These are phyloP conservation scores for Diploscapter pachys DNA, from an alignment of 1,140 invertebrate species.

Conservation along the genomic window DNA sequence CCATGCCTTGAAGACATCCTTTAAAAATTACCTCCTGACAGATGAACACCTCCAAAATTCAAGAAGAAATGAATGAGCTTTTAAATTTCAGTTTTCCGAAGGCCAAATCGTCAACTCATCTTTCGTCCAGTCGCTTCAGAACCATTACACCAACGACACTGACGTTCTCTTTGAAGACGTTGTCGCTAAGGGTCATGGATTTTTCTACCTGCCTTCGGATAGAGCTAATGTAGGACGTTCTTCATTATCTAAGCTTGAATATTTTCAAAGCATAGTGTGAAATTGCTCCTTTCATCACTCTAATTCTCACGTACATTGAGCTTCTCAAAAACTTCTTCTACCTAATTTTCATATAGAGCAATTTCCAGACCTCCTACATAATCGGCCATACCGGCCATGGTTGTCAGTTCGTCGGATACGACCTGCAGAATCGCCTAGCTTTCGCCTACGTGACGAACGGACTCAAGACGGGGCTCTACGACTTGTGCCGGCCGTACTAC, in stretches of 20 bases:
- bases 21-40: no score
- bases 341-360: neutral
- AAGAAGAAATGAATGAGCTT: no score
- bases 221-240: constrained; percentile 25
- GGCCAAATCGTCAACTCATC: neutral
- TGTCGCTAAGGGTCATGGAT: constrained; percentile 33
- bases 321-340: neutral
- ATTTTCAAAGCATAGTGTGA: constrained; percentile 1
- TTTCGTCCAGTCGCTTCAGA: neutral
- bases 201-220: constrained; percentile 34
- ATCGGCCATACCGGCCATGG: constrained; percentile 41
- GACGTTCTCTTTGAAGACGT: constrained; percentile 28
- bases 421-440: constrained; percentile 33
- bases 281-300: neutral
- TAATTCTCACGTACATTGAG: neutral
- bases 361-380: constrained; percentile 24
- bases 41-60: no score
- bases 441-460: constrained; percentile 41
- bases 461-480: constrained; percentile 37
- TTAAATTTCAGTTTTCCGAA: constrained; percentile 1
- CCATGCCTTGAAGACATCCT: no score
- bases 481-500: constrained; percentile 32
- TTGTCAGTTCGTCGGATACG: constrained; percentile 35
- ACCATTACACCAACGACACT: constrained; percentile 9
- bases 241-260: neutral